These are phyloP conservation scores for Ctenoplectra terminalis DNA, from an alignment of 1,140 invertebrate genomes.

Conservation along the genomic window DNA sequence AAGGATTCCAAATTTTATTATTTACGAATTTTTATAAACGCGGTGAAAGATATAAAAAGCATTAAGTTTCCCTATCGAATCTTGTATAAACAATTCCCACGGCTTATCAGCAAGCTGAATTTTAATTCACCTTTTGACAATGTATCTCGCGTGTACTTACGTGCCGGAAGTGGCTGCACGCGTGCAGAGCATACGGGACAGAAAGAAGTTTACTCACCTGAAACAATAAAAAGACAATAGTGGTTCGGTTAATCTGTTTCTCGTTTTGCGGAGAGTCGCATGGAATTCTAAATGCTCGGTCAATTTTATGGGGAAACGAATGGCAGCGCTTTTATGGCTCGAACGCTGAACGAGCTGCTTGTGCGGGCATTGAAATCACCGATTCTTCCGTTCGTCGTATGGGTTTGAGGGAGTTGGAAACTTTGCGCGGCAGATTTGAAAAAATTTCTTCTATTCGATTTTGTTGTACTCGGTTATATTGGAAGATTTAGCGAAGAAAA, in stretches of 20 bases:
- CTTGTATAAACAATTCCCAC: background rate
- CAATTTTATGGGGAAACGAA: slow-evolving; percentile 8
- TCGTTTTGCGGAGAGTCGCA: background rate
- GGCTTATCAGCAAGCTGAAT: background rate
- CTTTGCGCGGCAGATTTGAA: too few species aligned
- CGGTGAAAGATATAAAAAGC: too few species aligned
- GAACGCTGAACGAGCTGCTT: background rate
- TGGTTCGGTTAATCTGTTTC: background rate
- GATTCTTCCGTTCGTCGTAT: background rate
- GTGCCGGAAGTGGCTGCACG: background rate
- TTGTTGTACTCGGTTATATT: too few species aligned
- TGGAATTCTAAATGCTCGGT: background rate
- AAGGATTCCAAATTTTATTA: too few species aligned
- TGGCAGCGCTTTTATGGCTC: background rate
- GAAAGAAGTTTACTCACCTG: slow-evolving; percentile 73
- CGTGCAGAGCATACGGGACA: background rate
- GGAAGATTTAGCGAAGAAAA: too few species aligned
- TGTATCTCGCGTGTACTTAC: background rate
- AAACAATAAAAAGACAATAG: slow-evolving; percentile 55
- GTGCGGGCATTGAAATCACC: slow-evolving; percentile 8
- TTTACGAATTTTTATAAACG: too few species aligned
- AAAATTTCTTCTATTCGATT: too few species aligned
- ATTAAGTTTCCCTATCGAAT: too few species aligned
- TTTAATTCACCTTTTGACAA: slow-evolving; percentile 2
- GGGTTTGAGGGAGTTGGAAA: too few species aligned